Percentiles rank a stretch among this genome's conserved stretches.
These are phyloP conservation scores for Trachemys scripta DNA, from an alignment of 2,113 vertebrate genomes.

Conservation along the genomic window DNA sequence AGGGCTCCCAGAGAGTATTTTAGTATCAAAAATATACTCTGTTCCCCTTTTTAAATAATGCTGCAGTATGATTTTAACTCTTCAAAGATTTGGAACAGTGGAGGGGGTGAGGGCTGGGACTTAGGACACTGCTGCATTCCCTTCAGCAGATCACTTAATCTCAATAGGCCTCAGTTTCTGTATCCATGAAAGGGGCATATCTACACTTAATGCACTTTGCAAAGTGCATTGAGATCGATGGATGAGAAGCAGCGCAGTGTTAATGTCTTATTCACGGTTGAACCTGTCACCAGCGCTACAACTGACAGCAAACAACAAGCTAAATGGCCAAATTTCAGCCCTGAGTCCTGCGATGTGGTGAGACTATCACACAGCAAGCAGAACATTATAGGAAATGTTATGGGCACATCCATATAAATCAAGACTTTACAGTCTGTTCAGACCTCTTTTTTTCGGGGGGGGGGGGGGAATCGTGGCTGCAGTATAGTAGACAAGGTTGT, in stretches of 20 bases:
- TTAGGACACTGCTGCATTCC: not conserved
- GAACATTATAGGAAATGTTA: not conserved
- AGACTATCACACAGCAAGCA: not conserved
- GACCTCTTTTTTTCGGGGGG: not conserved
- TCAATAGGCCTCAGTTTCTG: not conserved
- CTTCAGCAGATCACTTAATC: not conserved
- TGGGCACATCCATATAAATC: not conserved
- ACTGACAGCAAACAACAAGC: not conserved
- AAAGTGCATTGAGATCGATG: not conserved
- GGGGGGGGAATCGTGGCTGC: not conserved
- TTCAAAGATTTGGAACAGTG: not conserved
- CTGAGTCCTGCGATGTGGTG: accelerated
- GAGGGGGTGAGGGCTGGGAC: not conserved
- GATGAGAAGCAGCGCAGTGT: not conserved
- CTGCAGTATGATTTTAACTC: not conserved
- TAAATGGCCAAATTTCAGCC: not conserved
- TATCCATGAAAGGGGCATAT: not conserved
- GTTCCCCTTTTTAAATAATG: not conserved
- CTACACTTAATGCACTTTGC: not conserved
- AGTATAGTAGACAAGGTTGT: conserved; percentile 3
- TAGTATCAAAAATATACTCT: too few species aligned
- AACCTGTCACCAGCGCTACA: not conserved
- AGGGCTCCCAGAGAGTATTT: too few species aligned
- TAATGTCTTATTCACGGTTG: not conserved
- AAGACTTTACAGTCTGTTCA: conserved; percentile 8